Percentiles rank a stretch among this genome's conserved stretches.
These are phyloP conservation scores for Andrena bicolor DNA, from an alignment of 2,888 invertebrate genomes.

Conservation along the genomic window DNA sequence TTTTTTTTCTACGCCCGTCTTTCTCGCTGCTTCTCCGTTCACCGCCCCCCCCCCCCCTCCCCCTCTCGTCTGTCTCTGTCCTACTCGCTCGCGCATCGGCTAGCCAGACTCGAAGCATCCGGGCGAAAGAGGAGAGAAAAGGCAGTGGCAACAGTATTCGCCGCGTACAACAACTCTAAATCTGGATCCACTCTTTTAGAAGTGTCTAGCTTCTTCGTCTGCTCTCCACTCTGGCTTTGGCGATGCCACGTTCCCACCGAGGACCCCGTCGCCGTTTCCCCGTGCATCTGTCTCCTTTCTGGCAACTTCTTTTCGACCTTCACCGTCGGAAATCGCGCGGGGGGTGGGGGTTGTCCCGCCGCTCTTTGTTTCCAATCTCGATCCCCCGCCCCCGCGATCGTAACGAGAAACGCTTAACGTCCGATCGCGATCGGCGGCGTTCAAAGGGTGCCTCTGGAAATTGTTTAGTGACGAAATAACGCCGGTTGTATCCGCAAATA, in stretches of 20 bases:
- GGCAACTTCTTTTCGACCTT: constrained; percentile 36
- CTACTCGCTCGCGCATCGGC: constrained; percentile 1
- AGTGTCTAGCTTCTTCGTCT: constrained; percentile 71
- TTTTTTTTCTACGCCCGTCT: constrained; percentile 25
- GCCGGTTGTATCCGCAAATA: constrained; percentile 77
- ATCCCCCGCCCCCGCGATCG: background rate
- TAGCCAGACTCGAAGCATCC: constrained; percentile 33
- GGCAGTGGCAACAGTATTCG: constrained; percentile 68
- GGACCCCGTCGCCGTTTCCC: background rate
- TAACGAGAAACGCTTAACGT: background rate
- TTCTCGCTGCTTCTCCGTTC: constrained; percentile 11
- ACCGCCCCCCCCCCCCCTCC: background rate
- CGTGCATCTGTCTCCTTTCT: background rate
- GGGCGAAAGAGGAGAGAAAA: constrained; percentile 62
- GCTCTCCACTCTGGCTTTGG: background rate
- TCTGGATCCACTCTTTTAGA: constrained; percentile 79
- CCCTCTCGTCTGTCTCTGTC: constrained; percentile 4
- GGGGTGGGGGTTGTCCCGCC: too few relatives aligned
- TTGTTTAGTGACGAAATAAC: constrained; percentile 80
- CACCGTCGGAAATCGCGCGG: constrained; percentile 19
- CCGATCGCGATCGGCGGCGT: constrained; percentile 8
- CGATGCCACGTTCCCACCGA: constrained; percentile 15
- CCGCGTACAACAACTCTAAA: constrained; percentile 77
- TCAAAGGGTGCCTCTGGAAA: constrained; percentile 67
- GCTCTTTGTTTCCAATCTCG: constrained; percentile 31